Base-by-base conservation (phyloP, 35 echinoderm and acorn worm genomes). In the Stichopus chloronotus region DNA sequence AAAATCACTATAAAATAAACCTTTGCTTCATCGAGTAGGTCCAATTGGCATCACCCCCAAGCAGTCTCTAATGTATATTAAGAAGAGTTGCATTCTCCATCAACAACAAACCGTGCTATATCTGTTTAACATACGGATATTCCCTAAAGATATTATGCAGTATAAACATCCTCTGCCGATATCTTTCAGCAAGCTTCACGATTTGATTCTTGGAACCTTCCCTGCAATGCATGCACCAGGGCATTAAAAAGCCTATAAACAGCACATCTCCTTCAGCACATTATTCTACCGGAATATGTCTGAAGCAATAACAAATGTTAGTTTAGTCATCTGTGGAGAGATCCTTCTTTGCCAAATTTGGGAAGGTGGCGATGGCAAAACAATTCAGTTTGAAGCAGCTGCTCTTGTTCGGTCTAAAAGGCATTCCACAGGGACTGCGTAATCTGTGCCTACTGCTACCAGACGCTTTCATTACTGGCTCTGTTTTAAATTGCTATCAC, bases 261-360 rank as follows among this genome's bases (percentile, higher is more conserved):
- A 52, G n/a, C 80, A 83, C 61, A 56, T 56, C 52, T 22, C 25
- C 80, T 83, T 4, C 25, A 83, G 80, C 80, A 83, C 25, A 83
- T 83, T 83, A 55, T 52, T 52, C 80, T 56, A 21, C 52, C 52
- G 19, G n/a, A 83, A 83, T 52, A 83, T 83, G 80, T 56, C 55
- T 55, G 80, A 52, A 83, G 80, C 80, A 10, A 83, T 43, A 83
- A 83, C 80, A 83, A 83, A 83, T 83, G 80, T 83, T 83, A 55
- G 80, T 83, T 83, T 83, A 78, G 76, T 65, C 43, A 52, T 55
- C 43, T 83, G 55, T 5, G n/a, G 80, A 55, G 43, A 83, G 25
- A 53, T 83, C 25, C 80, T 55, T 83, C 80, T 54, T 54, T 43
- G 6, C 80, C 12, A 55, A 13, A 43, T 55, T 16, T 83, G 17